These are phyloP conservation scores for Lycopodina hypogea DNA, from an alignment of 37 sponge, comb jelly and placozoan species.

Conservation along the genomic window DNA sequence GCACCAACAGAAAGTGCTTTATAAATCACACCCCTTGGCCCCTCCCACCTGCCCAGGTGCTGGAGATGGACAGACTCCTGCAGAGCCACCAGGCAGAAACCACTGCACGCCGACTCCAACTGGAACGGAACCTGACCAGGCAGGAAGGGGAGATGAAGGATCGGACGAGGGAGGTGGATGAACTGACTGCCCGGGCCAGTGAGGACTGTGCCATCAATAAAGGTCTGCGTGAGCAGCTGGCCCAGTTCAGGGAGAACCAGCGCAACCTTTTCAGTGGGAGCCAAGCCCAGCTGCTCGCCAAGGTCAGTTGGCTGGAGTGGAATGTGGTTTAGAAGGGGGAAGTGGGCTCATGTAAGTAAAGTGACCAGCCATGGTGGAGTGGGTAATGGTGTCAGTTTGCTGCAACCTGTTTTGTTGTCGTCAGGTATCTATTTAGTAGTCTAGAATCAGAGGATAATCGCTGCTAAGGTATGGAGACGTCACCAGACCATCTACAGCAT, in stretches of 20 bases:
- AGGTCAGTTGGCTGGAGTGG: constrained; percentile 5
- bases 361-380: no score
- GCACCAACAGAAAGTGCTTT: not conserved
- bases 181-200: constrained; percentile 12
- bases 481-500: no score
- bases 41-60: constrained; percentile 28
- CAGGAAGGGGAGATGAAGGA: constrained; percentile 56
- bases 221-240: constrained; percentile 2
- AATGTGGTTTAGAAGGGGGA: no score
- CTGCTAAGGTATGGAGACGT: no score
- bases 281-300: constrained; percentile 20
- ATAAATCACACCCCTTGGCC: not conserved
- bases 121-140: constrained; percentile 61
- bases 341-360: no score
- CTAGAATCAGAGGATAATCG: no score
- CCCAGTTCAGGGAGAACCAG: not conserved
- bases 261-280: not conserved
- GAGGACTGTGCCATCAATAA: not conserved
- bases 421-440: no score
- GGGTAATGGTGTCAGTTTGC: no score
- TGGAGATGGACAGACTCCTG: constrained; percentile 62
- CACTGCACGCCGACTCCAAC: constrained; percentile 54
- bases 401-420: no score
- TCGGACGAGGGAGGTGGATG: constrained; percentile 59
- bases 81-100: constrained; percentile 74